phyloP scores from a whole-genome alignment of 2,113 vertebrate species.

The Neofelis nebulosa region DNA sequence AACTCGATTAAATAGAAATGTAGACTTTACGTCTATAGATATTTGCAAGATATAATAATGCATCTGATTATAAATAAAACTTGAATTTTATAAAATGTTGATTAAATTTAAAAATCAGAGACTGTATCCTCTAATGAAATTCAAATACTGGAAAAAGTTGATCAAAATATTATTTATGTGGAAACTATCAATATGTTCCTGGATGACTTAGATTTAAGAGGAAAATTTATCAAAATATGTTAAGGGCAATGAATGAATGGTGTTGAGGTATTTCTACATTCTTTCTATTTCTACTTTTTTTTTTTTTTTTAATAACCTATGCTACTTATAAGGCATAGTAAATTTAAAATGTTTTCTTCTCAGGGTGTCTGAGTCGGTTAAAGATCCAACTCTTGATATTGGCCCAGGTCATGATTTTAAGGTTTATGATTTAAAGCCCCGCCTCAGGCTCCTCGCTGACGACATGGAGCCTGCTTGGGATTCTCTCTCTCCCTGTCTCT shows the following conservation, averaged over 20 bases:
- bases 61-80: not conserved
- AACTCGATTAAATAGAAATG: not conserved
- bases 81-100: not conserved
- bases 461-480: too few species aligned
- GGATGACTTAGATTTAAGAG: not conserved
- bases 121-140: not conserved
- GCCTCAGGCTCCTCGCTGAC: too few species aligned
- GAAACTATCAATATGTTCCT: not conserved
- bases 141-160: not conserved
- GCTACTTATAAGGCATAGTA: not conserved
- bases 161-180: not conserved
- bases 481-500: too few species aligned
- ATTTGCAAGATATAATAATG: not conserved
- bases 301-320: not conserved
- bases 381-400: too few species aligned
- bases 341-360: not conserved
- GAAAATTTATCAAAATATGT: not conserved
- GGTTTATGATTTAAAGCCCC: too few species aligned
- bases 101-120: not conserved
- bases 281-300: not conserved
- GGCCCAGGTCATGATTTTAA: too few species aligned
- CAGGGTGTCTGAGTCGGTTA: too few species aligned
- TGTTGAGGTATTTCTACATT: not conserved
- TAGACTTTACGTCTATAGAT: not conserved
- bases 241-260: not conserved